Conservation (phyloP, 2,797 vertebrate genomes). For the Scleropages formosus region DNA sequence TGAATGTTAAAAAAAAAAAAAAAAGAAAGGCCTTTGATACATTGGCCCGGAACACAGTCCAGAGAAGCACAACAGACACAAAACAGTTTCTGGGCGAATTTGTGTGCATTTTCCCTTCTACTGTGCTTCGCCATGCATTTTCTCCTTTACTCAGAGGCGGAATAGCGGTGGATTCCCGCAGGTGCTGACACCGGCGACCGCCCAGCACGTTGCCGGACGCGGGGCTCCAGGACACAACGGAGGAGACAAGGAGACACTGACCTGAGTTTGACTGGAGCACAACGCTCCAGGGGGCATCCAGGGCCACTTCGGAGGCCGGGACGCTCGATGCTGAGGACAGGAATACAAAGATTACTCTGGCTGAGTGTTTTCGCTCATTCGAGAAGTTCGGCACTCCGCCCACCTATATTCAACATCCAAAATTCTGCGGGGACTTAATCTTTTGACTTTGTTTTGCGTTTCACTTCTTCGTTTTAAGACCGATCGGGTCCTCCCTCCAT, state of each 20-base stretch:
- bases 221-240: neutral
- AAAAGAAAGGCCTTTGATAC: constrained; percentile 21
- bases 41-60: neutral
- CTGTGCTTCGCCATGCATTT: neutral
- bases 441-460: constrained; percentile 25
- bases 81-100: neutral
- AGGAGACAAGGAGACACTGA: neutral
- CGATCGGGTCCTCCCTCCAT: neutral
- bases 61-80: neutral
- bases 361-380: neutral
- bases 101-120: neutral
- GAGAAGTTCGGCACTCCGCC: neutral
- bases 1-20: no score
- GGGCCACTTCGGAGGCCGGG: constrained; percentile 51
- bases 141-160: neutral
- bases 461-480: neutral
- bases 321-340: constrained; percentile 51
- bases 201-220: neutral
- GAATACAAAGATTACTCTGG: constrained; percentile 24
- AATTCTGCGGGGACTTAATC: constrained; percentile 8
- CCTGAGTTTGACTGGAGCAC: constrained; percentile 49
- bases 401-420: neutral
- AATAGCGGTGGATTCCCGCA: neutral
- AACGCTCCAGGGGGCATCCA: constrained; percentile 53
- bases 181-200: neutral